Percentiles rank a stretch among this genome's conserved stretches.
These are phyloP conservation scores for Catalaphyllia jardinei DNA, from an alignment of 64 coral and sea anemone genomes.

Conservation along the genomic window DNA sequence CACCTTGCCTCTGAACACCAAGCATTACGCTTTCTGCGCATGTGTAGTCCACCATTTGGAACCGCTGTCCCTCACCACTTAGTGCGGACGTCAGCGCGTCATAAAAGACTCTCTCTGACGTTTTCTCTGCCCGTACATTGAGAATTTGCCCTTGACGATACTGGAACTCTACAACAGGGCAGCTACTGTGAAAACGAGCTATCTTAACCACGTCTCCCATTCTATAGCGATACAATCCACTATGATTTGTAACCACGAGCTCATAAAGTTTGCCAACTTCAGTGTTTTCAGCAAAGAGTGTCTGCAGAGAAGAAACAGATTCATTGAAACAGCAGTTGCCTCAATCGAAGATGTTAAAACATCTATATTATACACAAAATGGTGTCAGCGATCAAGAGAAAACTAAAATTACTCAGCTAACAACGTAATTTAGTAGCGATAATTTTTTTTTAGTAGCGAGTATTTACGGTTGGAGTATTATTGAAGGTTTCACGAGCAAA, in stretches of 20 bases:
- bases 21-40: constrained; percentile 67
- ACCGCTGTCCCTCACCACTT: constrained; percentile 3
- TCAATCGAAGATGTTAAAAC: background rate
- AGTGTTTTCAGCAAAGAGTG: constrained; percentile 2
- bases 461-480: too few species aligned
- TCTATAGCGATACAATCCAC: constrained; percentile 53
- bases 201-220: constrained; percentile 48
- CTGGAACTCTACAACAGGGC: constrained; percentile 26
- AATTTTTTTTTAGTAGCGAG: too few species aligned
- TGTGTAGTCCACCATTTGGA: constrained; percentile 59
- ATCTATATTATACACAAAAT: too few species aligned
- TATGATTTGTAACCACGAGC: constrained; percentile 30
- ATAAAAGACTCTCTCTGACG: constrained; percentile 42
- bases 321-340: background rate
- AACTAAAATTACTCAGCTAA: too few species aligned
- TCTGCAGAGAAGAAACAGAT: background rate
- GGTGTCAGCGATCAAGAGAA: too few species aligned
- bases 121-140: constrained; percentile 46
- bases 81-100: constrained; percentile 50
- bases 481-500: too few species aligned
- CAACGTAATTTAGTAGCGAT: too few species aligned
- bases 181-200: constrained; percentile 28
- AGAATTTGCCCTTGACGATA: constrained; percentile 54
- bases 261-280: constrained; percentile 48
- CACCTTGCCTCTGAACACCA: background rate